Evolutionary conservation across 2,113 vertebrate genomes (phyloP).

Genomic region (Euleptes europaea): DNA sequence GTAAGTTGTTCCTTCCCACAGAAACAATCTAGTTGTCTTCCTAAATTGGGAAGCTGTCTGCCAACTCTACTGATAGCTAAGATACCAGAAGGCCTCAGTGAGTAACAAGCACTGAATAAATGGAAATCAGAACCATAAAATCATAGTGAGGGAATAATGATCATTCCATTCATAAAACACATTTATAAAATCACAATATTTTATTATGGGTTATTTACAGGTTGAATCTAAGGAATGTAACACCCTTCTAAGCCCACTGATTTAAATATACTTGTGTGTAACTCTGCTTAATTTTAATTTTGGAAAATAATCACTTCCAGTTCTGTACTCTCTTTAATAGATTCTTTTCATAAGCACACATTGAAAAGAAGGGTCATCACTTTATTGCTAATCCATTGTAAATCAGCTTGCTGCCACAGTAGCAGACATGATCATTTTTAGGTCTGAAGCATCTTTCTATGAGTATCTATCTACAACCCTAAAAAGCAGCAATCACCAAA

Average conservation of each 20-base stretch:
- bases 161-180: neutral
- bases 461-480: neutral
- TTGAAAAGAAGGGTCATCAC: neutral
- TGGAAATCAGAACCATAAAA: neutral
- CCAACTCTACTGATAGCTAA: neutral
- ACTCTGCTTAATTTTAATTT: neutral
- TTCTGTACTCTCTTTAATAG: neutral
- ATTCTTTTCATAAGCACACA: neutral
- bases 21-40: neutral
- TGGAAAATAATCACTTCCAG: neutral
- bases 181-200: neutral
- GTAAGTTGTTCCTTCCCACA: slow-evolving; percentile 1
- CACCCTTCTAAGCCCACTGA: too few relatives aligned
- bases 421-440: neutral
- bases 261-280: too few relatives aligned
- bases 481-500: neutral
- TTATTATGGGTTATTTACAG: neutral
- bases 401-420: neutral
- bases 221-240: too few relatives aligned
- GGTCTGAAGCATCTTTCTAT: neutral
- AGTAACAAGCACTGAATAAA: neutral
- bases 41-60: slow-evolving; percentile 11
- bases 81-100: neutral
- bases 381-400: neutral
- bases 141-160: neutral